phyloP scores from a whole-genome alignment of 2,797 vertebrate genomes.

The Tragelaphus oryx region DNA sequence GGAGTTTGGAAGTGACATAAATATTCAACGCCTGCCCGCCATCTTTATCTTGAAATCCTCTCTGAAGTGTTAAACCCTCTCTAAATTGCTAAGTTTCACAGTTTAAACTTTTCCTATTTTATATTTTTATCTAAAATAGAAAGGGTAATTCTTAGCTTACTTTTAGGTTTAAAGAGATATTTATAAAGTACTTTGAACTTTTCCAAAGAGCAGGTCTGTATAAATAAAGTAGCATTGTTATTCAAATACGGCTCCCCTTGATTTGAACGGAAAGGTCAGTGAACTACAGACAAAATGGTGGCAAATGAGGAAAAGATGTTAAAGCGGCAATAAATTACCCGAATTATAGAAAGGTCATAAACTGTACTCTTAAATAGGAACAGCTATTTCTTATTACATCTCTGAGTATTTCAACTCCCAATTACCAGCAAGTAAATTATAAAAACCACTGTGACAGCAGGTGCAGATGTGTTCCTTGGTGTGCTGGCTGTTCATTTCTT shows the following conservation, averaged over 20 bases:
- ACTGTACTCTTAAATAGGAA: background rate
- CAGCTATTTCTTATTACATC: background rate
- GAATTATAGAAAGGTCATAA: background rate
- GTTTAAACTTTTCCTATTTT: constrained; percentile 4
- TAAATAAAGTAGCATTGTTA: constrained; percentile 27
- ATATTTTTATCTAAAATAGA: background rate
- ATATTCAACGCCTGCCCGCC: background rate
- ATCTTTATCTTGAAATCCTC: background rate
- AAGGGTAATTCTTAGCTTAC: constrained; percentile 5
- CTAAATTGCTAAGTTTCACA: background rate
- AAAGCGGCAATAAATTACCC: background rate
- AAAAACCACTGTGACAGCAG: background rate
- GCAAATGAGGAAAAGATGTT: background rate
- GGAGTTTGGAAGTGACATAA: background rate
- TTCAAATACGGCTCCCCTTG: background rate
- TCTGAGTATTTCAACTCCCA: background rate
- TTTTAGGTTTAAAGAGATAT: constrained; percentile 45
- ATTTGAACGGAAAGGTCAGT: constrained; percentile 27
- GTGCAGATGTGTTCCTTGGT: constrained; percentile 16
- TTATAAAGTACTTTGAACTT: constrained; percentile 44
- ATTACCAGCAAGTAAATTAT: background rate
- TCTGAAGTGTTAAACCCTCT: background rate
- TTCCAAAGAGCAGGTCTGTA: background rate
- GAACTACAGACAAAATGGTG: background rate
- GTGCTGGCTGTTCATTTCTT: constrained; percentile 36